Percentiles rank a stretch among this genome's conserved stretches.
Evolutionary conservation across 1,140 invertebrate species (phyloP).

Genomic region (Neodiprion fabricii): DNA sequence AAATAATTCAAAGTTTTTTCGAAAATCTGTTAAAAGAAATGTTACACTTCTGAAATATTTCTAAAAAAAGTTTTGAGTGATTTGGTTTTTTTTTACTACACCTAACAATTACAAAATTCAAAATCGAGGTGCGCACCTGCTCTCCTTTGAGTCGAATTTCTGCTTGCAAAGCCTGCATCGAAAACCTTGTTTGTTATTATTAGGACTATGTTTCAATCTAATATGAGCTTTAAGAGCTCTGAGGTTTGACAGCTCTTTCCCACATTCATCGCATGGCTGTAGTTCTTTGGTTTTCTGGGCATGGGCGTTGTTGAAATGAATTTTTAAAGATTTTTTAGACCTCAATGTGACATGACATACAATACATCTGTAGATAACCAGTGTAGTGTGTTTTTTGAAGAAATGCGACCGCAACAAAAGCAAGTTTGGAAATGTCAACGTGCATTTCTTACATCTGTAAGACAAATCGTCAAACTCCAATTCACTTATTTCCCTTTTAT

Average conservation of each 20-base stretch:
- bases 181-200: slow-evolving; percentile 32
- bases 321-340: slow-evolving; percentile 32
- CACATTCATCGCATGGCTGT: slow-evolving; percentile 32
- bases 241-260: slow-evolving; percentile 32
- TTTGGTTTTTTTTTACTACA: too few species aligned
- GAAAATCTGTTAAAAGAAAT: too few species aligned
- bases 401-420: not conserved
- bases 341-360: slow-evolving; percentile 30
- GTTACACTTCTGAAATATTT: too few species aligned
- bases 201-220: slow-evolving; percentile 34
- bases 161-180: slow-evolving; percentile 35
- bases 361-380: slow-evolving; percentile 31
- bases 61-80: too few species aligned
- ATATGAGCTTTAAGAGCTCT: slow-evolving; percentile 32
- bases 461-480: not conserved
- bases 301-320: slow-evolving; percentile 35
- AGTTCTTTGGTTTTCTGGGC: slow-evolving; percentile 19
- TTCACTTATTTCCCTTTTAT: not conserved
- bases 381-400: not conserved
- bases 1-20: too few species aligned
- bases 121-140: slow-evolving; percentile 25
- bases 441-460: slow-evolving; percentile 11
- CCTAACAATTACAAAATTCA: not conserved
- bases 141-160: slow-evolving; percentile 37
- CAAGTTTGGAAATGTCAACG: not conserved